These are phyloP conservation scores for Calameuta filiformis DNA, from an alignment of 2,888 invertebrate genomes.

Conservation along the genomic window DNA sequence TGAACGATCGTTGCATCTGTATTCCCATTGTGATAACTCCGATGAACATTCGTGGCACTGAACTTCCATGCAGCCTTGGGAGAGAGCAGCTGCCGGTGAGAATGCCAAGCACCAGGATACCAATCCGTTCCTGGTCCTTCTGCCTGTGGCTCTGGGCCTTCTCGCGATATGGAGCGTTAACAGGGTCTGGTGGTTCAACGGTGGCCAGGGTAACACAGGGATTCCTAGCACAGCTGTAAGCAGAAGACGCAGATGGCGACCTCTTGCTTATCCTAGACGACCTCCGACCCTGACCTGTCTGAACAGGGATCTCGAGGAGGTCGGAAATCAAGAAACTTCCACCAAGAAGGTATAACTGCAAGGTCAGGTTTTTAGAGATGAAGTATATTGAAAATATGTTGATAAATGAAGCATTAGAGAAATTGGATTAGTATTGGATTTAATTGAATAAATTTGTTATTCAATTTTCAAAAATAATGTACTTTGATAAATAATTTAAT, in stretches of 20 bases:
- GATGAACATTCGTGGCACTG: neutral
- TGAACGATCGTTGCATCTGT: neutral
- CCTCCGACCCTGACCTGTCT: constrained; percentile 6
- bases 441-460: neutral
- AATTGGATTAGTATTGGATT: neutral
- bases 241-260: constrained; percentile 5
- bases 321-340: neutral
- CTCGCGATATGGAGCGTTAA: constrained; percentile 6
- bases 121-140: neutral
- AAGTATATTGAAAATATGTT: neutral
- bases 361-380: neutral
- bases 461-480: neutral
- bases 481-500: no score
- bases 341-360: neutral
- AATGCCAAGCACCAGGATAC: neutral
- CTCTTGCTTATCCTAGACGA: constrained; percentile 1
- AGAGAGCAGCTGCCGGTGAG: neutral
- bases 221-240: constrained; percentile 10
- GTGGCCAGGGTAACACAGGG: neutral
- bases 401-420: neutral
- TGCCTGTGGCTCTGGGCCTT: constrained; percentile 2
- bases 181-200: constrained; percentile 6
- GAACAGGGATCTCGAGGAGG: neutral
- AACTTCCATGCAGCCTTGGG: neutral
- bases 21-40: neutral